Conservation (phyloP, 2,797 vertebrate genomes). For the Gymnothorax javanicus region DNA sequence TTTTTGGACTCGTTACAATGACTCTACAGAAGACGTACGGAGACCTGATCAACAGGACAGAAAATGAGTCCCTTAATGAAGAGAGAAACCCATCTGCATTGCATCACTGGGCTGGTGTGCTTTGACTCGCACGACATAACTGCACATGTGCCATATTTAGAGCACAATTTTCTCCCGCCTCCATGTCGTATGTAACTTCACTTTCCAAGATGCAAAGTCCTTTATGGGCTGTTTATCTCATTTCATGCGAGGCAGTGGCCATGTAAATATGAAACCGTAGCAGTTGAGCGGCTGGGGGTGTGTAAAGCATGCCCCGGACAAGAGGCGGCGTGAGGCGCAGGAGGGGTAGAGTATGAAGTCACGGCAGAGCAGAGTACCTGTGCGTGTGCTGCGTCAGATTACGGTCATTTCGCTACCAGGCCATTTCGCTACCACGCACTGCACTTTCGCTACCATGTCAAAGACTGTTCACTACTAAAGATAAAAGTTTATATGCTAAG, state of each 20-base stretch:
- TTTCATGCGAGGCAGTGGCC: neutral
- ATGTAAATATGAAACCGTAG: neutral
- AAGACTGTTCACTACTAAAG: too few relatives aligned
- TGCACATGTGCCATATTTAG: neutral
- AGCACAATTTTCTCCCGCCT: neutral
- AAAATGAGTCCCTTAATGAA: neutral
- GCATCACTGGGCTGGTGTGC: neutral
- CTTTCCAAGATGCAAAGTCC: neutral
- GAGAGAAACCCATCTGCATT: neutral
- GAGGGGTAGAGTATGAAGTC: neutral
- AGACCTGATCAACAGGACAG: neutral
- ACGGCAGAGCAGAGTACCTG: too few relatives aligned
- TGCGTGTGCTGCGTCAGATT: too few relatives aligned
- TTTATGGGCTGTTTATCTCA: neutral
- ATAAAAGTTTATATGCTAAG: too few relatives aligned
- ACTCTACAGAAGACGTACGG: neutral
- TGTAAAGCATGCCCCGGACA: neutral
- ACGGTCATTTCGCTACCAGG: too few relatives aligned
- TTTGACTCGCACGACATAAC: neutral
- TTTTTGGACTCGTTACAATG: neutral
- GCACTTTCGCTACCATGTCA: too few relatives aligned
- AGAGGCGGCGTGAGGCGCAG: neutral
- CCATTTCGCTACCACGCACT: too few relatives aligned
- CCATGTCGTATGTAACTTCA: neutral
- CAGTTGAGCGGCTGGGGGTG: neutral